Conservation (phyloP, 2,797 vertebrate species). For the Helostoma temminkii region DNA sequence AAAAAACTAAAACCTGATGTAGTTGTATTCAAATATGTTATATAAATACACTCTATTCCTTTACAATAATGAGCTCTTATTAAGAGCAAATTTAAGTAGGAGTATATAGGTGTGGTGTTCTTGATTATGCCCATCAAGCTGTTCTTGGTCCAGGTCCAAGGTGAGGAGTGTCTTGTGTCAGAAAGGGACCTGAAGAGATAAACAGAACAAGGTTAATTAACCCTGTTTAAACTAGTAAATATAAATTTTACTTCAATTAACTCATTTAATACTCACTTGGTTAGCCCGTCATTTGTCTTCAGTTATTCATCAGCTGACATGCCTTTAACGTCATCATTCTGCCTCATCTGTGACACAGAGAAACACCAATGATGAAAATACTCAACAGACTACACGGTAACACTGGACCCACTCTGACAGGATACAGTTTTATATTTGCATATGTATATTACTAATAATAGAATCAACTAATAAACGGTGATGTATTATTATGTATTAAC, state of each 20-base stretch:
- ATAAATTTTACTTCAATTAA: neutral
- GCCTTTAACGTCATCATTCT: constrained; percentile 57
- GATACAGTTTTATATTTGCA: neutral
- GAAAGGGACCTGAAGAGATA: constrained; percentile 23
- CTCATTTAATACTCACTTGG: constrained; percentile 23
- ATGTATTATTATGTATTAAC: no score
- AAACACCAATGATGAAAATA: neutral
- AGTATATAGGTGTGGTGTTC: constrained; percentile 21
- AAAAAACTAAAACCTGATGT: constrained; percentile 20
- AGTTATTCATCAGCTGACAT: constrained; percentile 29
- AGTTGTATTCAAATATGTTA: constrained; percentile 25
- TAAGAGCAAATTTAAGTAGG: constrained; percentile 55
- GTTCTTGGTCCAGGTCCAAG: constrained; percentile 23
- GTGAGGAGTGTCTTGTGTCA: constrained; percentile 13
- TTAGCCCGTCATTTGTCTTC: neutral
- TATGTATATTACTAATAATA: no score
- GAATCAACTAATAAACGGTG: no score
- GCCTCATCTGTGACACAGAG: constrained; percentile 64
- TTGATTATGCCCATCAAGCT: constrained; percentile 34
- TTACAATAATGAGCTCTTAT: constrained; percentile 56
- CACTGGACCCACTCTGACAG: no score
- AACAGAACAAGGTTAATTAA: neutral
- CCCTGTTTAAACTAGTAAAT: neutral
- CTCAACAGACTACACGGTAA: no score
- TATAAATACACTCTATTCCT: constrained; percentile 53